Percentiles rank a stretch among this genome's conserved stretches.
Conservation (phyloP, 2,888 invertebrate species). For the Atethmia centrago region DNA sequence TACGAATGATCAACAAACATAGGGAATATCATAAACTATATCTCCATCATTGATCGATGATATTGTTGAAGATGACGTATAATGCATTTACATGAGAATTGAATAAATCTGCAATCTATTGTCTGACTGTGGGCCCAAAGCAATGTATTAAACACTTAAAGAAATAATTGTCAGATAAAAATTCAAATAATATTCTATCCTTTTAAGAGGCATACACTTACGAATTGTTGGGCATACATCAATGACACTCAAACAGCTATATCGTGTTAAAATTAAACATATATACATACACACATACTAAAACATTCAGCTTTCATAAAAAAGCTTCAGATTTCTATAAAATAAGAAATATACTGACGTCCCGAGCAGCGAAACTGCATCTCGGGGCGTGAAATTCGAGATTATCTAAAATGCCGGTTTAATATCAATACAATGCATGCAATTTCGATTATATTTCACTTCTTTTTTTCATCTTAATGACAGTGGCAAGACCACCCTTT, state of each 20-base stretch:
- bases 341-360: not conserved
- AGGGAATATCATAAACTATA: not conserved
- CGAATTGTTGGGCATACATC: conserved; percentile 35
- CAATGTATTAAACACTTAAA: not conserved
- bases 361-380: not conserved
- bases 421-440: not conserved
- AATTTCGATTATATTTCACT: not conserved
- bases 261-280: conserved; percentile 27
- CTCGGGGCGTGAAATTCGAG: not conserved
- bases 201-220: conserved; percentile 35
- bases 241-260: conserved; percentile 52
- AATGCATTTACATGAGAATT: not conserved
- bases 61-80: no score
- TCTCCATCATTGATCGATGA: not conserved
- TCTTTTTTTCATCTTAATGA: not conserved
- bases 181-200: not conserved
- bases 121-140: not conserved
- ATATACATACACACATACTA: conserved; percentile 34
- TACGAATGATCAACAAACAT: not conserved
- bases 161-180: not conserved
- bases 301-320: conserved; percentile 35
- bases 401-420: not conserved
- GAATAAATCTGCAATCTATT: not conserved
- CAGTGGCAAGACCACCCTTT: no score
- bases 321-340: not conserved